These are phyloP conservation scores for Neomonachus schauinslandi DNA, from an alignment of 2,113 vertebrate genomes.

Conservation along the genomic window DNA sequence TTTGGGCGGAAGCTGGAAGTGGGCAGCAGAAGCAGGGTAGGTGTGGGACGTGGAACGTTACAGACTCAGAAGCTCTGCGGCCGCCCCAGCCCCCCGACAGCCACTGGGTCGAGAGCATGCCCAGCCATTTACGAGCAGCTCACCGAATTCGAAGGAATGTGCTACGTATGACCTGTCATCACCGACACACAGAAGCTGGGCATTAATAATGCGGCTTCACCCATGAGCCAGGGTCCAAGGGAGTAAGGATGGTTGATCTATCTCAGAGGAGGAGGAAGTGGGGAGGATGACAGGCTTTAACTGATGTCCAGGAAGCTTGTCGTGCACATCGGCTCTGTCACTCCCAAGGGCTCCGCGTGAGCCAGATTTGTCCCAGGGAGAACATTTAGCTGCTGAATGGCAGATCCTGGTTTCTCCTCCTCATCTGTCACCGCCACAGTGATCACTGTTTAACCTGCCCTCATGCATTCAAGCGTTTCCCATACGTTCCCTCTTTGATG, in stretches of 20 bases:
- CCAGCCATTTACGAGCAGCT: accelerated
- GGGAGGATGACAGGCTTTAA: not conserved
- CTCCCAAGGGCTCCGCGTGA: not conserved
- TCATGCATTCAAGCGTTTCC: accelerated
- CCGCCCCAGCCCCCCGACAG: accelerated
- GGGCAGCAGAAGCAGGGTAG: accelerated
- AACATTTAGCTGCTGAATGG: not conserved
- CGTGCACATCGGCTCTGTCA: not conserved
- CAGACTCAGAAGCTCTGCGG: accelerated
- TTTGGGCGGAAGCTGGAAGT: not conserved
- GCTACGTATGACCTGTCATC: accelerated
- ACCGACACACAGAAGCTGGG: accelerated
- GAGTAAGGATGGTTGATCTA: no score
- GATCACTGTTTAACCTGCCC: not conserved
- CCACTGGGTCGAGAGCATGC: not conserved
- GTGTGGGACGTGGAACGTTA: no score
- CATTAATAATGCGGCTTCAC: not conserved
- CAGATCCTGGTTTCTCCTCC: not conserved
- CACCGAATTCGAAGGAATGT: not conserved
- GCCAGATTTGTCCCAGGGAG: not conserved
- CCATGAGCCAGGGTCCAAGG: not conserved
- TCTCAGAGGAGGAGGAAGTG: no score
- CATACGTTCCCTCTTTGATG: accelerated
- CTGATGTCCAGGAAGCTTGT: not conserved
- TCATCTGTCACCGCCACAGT: accelerated